Base-by-base conservation (phyloP, 2,113 vertebrate species). In the Hiodon alosoides region DNA sequence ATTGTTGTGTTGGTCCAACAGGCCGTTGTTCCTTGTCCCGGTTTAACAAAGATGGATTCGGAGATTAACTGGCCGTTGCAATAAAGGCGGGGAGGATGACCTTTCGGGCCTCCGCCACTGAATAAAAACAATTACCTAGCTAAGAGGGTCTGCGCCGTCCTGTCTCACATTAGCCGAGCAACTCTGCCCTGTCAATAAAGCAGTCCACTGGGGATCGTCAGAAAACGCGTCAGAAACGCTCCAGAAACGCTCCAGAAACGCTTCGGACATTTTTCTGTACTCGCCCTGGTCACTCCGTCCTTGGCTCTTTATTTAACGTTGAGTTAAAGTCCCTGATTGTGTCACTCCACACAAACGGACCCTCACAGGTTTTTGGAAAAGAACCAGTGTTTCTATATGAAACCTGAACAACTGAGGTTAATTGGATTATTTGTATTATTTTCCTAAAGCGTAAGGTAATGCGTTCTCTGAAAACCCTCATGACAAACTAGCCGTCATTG, bases 11-110 rank as follows among this genome's bases (percentile, higher is more conserved):
- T 87, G 83, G 75, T 79, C 81, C 74, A 79, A 79, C 73, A 86
- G 81, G 66, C 81, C 73, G 86, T 89, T 87, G 82, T 85, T 83
- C 84, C 80, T 82, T 79, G 55, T 79, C 74, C 11, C 80, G 77
- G 76, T 86, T 86, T 88, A 89, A 90, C 87, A 85, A 89, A 90
- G 89, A 91, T 80, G 86, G 83, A 89, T 90, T 87, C 83, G 74
- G 70, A 83, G 86, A 85, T 86, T 83, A 87, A 86, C 81, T 82
- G 79, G 76, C 84, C 77, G 80, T 77, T 75, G 83, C 80, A 85
- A 89, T 89, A 82, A 89, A 89, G 81, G 84, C 78, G 78, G 72
- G 60, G 31, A n/a, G 74, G 14, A 0, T 87, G 83, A 89, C 82
- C 85, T 89, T 90, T 89, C 80, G 77, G 74, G 74, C 70, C 69